phyloP scores from a whole-genome alignment of 1,140 invertebrate species.

The Aphaenogaster floridana region DNA sequence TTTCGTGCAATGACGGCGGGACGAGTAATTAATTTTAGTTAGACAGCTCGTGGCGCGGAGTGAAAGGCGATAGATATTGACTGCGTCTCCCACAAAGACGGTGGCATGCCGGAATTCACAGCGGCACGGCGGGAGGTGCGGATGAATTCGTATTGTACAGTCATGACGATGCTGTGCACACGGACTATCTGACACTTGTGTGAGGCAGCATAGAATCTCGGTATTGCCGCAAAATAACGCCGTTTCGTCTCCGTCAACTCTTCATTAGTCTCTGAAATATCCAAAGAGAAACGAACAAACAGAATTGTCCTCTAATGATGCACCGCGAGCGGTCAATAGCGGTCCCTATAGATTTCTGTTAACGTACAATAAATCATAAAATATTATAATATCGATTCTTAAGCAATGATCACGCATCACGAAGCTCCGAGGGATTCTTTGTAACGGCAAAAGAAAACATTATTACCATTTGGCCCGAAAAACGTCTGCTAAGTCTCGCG shows the following conservation, averaged over 20 bases:
- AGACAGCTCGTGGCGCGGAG: slow-evolving; percentile 65
- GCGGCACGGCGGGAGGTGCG: slow-evolving; percentile 42
- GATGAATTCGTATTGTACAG: slow-evolving; percentile 62
- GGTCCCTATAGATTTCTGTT: slow-evolving; percentile 11
- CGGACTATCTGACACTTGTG: slow-evolving; percentile 57
- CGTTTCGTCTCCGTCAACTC: slow-evolving; percentile 71
- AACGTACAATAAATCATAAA: slow-evolving; percentile 17
- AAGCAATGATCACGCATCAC: background rate
- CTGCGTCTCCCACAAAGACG: slow-evolving; percentile 67
- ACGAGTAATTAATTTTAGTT: slow-evolving; percentile 78
- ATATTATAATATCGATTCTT: background rate
- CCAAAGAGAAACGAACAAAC: background rate
- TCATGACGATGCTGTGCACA: slow-evolving; percentile 50
- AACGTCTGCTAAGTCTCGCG: slow-evolving; percentile 77
- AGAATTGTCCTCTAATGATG: background rate
- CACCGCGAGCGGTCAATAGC: too few species aligned
- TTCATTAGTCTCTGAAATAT: slow-evolving; percentile 33
- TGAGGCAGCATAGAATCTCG: slow-evolving; percentile 30
- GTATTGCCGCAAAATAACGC: slow-evolving; percentile 72
- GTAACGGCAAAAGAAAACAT: slow-evolving; percentile 23
- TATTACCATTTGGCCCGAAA: slow-evolving; percentile 79
- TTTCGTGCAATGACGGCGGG: slow-evolving; percentile 62
- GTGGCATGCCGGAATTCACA: slow-evolving; percentile 59
- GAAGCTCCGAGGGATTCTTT: background rate
- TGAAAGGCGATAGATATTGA: slow-evolving; percentile 74